Percentiles rank a stretch among this genome's conserved stretches.
Evolutionary conservation across 2,113 vertebrate genomes (phyloP).

Genomic region (Pontoporia blainvillei): DNA sequence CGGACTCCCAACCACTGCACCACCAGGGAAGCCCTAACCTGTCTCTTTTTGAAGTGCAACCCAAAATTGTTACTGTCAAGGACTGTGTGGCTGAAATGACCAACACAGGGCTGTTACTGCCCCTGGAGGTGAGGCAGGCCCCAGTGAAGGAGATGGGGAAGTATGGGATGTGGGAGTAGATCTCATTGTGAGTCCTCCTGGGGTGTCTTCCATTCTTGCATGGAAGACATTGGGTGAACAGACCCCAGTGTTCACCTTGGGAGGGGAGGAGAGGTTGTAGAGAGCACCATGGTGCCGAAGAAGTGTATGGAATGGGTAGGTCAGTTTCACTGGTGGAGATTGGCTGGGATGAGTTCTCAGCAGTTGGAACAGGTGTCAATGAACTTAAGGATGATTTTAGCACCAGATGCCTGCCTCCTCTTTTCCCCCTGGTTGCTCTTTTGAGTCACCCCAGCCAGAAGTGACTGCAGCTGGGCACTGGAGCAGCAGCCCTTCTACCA

Average conservation of each 20-base stretch:
- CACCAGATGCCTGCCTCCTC: too few species aligned
- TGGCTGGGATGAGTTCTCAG: not conserved
- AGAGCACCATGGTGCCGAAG: not conserved
- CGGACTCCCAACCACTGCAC: too few species aligned
- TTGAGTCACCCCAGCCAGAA: not conserved
- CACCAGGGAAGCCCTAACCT: too few species aligned
- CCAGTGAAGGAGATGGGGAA: not conserved
- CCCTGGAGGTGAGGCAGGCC: not conserved
- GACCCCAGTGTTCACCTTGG: not conserved
- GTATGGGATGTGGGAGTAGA: not conserved
- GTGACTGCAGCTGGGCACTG: not conserved
- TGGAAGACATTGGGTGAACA: not conserved
- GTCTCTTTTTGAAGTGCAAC: not conserved
- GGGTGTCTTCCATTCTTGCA: not conserved
- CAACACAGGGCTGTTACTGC: not conserved
- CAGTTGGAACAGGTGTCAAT: not conserved
- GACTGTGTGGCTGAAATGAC: not conserved
- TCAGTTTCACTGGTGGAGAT: fast-evolving
- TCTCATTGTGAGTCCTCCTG: not conserved
- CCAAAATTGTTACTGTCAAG: not conserved
- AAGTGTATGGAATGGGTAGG: not conserved
- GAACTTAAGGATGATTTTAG: not conserved
- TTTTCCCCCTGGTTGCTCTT: not conserved
- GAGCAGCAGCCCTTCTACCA: not conserved
- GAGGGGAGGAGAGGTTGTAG: not conserved